Evolutionary conservation across 2,113 vertebrate species (phyloP), one percentile per base, ranked within the genome.

Genomic region (Tretioscincus oriximinensis): DNA sequence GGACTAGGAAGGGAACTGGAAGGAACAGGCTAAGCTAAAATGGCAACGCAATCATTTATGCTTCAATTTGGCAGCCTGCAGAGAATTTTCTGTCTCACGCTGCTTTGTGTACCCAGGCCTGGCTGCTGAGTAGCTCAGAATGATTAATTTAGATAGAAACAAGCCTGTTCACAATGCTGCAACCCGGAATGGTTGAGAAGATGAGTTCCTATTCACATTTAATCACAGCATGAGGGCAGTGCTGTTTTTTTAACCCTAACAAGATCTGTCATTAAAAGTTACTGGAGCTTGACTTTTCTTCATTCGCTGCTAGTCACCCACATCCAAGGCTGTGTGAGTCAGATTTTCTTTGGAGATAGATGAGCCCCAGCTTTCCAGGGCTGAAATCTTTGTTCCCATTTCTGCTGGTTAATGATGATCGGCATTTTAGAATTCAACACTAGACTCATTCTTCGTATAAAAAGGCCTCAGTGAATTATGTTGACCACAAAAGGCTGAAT

Each of bases 201-300:
- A 90, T 71, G 89, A 89, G 72, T 54, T 82, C 66, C 80, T 89
- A 86, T 90, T 93, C 92, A 90, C 80, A 94, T 87, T 85, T 89
- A 89, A 87, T 93, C 95, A 90, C 95, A 94, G 93, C 84, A 76
- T 47, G 81, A 94, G 45, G 85, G 91, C 93, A 87, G 89, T 88
- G 88, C 87, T 96, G 95, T 92, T 96, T 93, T 97, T 94, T 94
- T 95, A 98, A 96, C 95, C 95, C 93, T 95, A 95, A 97, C 93
- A 77, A 90, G 92, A 93, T 90, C 93, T 92, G 93, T 95, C 96
- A 96, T 96, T 95, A 95, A 95, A 96, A 92, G 93, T 96, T 95
- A 95, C 94, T 95, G 93, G 94, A 95, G 96, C 95, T 94, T 95
- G 90, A 94, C 92, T 92, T 94, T 92, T 93, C 91, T 90, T 95